Evolutionary conservation across 2,888 invertebrate genomes (phyloP).

Genomic region (Ophioninae sp.): DNA sequence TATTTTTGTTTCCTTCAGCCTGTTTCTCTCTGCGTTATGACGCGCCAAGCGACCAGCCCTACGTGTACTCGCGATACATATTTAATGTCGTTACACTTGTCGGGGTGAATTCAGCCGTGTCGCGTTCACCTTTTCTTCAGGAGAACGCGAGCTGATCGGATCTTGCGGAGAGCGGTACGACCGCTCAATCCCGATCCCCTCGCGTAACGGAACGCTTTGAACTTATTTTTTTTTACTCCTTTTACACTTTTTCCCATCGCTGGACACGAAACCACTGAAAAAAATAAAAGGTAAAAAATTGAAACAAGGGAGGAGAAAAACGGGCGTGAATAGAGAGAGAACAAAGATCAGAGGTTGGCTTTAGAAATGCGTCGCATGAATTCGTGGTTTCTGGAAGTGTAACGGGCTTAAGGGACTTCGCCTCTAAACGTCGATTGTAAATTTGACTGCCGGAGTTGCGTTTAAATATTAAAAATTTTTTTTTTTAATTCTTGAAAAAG

Average conservation of each 20-base stretch:
- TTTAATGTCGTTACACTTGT: constrained; percentile 47
- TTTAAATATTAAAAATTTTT: too few relatives aligned
- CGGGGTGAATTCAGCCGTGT: constrained; percentile 18
- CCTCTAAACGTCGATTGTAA: too few relatives aligned
- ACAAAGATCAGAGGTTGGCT: too few relatives aligned
- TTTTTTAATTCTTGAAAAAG: too few relatives aligned
- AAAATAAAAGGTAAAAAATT: too few relatives aligned
- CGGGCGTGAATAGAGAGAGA: too few relatives aligned
- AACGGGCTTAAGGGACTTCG: too few relatives aligned
- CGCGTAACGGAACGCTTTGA: constrained; percentile 10
- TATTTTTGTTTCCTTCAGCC: neutral
- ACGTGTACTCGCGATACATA: constrained; percentile 39
- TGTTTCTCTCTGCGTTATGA: neutral
- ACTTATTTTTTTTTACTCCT: constrained; percentile 19
- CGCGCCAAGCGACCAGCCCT: constrained; percentile 3
- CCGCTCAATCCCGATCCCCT: constrained; percentile 12
- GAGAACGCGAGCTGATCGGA: constrained; percentile 2
- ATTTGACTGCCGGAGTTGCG: too few relatives aligned
- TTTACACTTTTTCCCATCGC: neutral
- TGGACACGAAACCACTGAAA: constrained; percentile 10
- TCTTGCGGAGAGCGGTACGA: neutral
- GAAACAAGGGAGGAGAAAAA: too few relatives aligned
- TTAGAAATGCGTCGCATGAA: too few relatives aligned
- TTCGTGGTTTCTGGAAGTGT: too few relatives aligned
- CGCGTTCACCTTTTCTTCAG: neutral